These are phyloP conservation scores for Aselliscus stoliczkanus DNA, from an alignment of 2,797 vertebrate genomes.

Conservation along the genomic window DNA sequence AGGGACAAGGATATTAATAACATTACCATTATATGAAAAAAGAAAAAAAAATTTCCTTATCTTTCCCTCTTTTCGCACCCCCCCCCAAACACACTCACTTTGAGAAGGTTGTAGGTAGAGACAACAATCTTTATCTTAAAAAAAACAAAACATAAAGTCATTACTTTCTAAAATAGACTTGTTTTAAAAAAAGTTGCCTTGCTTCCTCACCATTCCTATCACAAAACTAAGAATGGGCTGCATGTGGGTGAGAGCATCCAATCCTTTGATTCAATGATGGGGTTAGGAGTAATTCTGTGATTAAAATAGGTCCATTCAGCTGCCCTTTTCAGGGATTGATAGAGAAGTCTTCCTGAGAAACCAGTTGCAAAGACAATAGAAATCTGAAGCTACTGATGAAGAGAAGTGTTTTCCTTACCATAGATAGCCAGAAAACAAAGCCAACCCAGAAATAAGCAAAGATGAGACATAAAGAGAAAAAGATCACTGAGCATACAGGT, in stretches of 20 bases:
- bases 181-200: background rate
- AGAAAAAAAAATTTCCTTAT: background rate
- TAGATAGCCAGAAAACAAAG: background rate
- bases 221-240: background rate
- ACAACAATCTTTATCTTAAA: background rate
- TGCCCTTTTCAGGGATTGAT: background rate
- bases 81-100: background rate
- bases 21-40: background rate
- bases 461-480: background rate
- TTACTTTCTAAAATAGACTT: constrained; percentile 2
- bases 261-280: background rate
- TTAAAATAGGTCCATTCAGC: background rate
- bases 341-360: background rate
- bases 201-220: background rate
- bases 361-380: background rate
- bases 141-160: background rate
- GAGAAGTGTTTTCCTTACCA: background rate
- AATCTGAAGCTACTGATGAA: background rate
- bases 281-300: background rate
- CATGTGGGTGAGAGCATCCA: background rate
- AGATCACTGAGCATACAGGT: background rate
- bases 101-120: background rate
- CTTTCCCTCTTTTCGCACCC: background rate
- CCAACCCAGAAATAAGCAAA: background rate
- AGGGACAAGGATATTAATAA: background rate